These are phyloP conservation scores for Cancer borealis DNA, from an alignment of 2,888 invertebrate genomes.

Conservation along the genomic window DNA sequence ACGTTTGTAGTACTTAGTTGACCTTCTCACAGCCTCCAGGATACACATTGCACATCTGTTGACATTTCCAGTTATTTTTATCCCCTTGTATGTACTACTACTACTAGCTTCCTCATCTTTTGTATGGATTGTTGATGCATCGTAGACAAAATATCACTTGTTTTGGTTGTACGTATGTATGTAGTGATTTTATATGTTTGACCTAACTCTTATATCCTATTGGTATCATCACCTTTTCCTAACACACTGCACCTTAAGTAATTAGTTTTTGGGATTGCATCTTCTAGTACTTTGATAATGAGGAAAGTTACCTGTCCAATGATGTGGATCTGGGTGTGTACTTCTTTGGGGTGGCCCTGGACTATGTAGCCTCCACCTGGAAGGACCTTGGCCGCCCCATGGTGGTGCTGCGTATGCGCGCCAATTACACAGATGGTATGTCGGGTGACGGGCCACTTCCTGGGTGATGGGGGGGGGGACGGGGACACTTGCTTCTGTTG, in stretches of 20 bases:
- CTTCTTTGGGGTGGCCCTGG: constrained; percentile 70
- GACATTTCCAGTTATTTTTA: background rate
- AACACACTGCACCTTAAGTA: background rate
- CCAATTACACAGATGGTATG: constrained; percentile 73
- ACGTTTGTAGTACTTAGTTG: background rate
- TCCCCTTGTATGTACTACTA: background rate
- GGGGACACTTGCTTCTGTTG: background rate
- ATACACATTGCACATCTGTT: background rate
- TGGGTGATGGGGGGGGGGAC: background rate
- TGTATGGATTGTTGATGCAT: background rate
- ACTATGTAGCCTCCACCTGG: constrained; percentile 74
- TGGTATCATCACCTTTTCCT: background rate
- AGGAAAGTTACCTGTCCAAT: constrained; percentile 76
- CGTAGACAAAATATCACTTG: background rate
- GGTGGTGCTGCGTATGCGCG: constrained; percentile 60
- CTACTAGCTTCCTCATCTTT: background rate
- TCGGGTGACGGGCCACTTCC: background rate
- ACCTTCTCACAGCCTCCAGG: background rate
- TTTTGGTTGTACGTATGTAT: background rate
- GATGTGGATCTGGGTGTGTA: constrained; percentile 75
- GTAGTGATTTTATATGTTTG: background rate
- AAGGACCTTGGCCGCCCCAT: constrained; percentile 73
- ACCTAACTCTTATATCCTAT: background rate
- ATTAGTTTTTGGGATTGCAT: constrained; percentile 24
- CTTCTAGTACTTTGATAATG: constrained; percentile 75